phyloP scores from a whole-genome alignment of 1,140 invertebrate species.

The Pygmarrhopalites habei region DNA sequence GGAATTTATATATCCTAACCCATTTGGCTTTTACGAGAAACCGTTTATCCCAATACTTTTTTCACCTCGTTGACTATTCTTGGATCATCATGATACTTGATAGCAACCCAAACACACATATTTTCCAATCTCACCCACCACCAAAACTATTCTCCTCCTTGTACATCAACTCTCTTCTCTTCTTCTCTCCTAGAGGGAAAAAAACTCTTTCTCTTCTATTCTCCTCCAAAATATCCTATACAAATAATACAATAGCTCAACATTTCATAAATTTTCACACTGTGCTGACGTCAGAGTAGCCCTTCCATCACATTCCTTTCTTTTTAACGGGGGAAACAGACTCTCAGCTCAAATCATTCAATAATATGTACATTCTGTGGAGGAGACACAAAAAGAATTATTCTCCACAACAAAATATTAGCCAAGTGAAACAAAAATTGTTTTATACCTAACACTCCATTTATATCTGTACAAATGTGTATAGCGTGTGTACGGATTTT shows the following conservation, averaged over 20 bases:
- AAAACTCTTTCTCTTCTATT: neutral
- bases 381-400: too few relatives aligned
- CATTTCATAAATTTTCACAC: neutral
- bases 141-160: neutral
- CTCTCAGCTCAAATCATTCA: too few relatives aligned
- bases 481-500: too few relatives aligned
- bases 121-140: neutral
- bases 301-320: too few relatives aligned
- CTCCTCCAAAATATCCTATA: neutral
- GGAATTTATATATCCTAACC: slow-evolving; percentile 40
- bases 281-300: too few relatives aligned
- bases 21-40: slow-evolving; percentile 41
- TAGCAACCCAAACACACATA: slow-evolving; percentile 11
- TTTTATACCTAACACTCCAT: too few relatives aligned
- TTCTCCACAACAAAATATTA: too few relatives aligned
- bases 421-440: too few relatives aligned
- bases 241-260: neutral
- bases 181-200: neutral
- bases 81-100: slow-evolving; percentile 28
- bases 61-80: slow-evolving; percentile 40
- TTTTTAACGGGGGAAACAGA: too few relatives aligned
- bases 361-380: too few relatives aligned
- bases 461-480: too few relatives aligned
- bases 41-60: slow-evolving; percentile 41
- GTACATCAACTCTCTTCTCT: neutral